phyloP scores from a whole-genome alignment of 35 echinoderm and acorn worm species.

The Heliocidaris tuberculata region DNA sequence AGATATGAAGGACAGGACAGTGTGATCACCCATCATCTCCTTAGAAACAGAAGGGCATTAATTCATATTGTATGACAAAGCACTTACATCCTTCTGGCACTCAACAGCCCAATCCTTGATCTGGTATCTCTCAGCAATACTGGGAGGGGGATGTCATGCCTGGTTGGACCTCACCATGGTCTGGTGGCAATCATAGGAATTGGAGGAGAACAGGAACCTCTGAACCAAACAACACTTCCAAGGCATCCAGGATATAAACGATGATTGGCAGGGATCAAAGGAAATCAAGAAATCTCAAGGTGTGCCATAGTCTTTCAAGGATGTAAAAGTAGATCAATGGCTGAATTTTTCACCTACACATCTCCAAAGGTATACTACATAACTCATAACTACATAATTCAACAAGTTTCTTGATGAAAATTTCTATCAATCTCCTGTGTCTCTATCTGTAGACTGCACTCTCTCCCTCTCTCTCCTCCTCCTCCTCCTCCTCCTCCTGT shows the following conservation, averaged over 20 bases:
- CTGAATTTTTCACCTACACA: not conserved
- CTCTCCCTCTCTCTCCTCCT: not conserved
- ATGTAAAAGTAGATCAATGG: not conserved
- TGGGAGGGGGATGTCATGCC: not conserved
- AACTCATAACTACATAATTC: too few species aligned
- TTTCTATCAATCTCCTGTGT: not conserved
- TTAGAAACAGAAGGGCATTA: not conserved
- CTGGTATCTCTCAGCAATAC: not conserved
- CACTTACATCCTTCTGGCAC: not conserved
- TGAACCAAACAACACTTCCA: not conserved
- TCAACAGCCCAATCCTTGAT: not conserved
- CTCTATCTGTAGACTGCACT: not conserved
- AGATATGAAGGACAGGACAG: not conserved
- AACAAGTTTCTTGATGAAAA: not conserved
- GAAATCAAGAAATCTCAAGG: not conserved
- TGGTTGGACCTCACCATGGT: not conserved
- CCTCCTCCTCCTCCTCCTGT: too few species aligned
- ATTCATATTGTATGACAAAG: not conserved
- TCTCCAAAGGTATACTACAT: not conserved
- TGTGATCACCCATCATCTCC: not conserved
- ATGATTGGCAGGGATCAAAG: not conserved
- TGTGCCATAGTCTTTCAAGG: not conserved
- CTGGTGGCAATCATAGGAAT: not conserved
- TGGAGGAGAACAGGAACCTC: not conserved
- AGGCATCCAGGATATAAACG: not conserved